Evolutionary conservation across 1,140 invertebrate genomes (phyloP).

Genomic region (Drosophila sulfurigaster): DNA sequence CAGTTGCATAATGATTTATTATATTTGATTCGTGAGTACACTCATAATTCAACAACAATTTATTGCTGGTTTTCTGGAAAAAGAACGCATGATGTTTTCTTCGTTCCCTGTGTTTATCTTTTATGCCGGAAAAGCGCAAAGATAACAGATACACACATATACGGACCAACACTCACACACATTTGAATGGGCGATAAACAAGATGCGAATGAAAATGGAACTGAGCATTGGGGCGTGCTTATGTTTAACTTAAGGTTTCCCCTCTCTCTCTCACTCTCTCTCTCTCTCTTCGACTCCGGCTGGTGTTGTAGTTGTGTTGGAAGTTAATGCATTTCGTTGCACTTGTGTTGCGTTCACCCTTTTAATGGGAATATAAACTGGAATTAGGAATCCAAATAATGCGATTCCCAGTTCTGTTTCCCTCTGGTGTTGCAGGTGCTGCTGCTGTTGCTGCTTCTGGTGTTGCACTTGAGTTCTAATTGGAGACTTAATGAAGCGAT

Average conservation of each 20-base stretch:
- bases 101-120: conserved; percentile 69
- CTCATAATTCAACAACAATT: conserved; percentile 20
- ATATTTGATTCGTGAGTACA: conserved; percentile 5
- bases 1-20: neutral
- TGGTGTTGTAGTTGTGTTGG: conserved; percentile 29
- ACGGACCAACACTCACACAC: conserved; percentile 8
- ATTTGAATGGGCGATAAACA: conserved; percentile 26
- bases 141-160: conserved; percentile 56
- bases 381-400: conserved; percentile 57
- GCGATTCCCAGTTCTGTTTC: conserved; percentile 24
- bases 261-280: conserved; percentile 12
- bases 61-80: neutral
- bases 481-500: conserved; percentile 31
- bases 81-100: conserved; percentile 12
- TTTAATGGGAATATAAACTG: conserved; percentile 63
- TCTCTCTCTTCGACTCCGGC: conserved; percentile 1
- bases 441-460: neutral
- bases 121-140: conserved; percentile 69
- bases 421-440: neutral
- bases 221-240: conserved; percentile 69
- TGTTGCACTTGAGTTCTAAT: conserved; percentile 61
- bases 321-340: conserved; percentile 67
- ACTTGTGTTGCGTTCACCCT: conserved; percentile 52
- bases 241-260: conserved; percentile 65
- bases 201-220: conserved; percentile 48